Evolutionary conservation across 2,113 vertebrate genomes (phyloP).

Genomic region (Petroica traversi): DNA sequence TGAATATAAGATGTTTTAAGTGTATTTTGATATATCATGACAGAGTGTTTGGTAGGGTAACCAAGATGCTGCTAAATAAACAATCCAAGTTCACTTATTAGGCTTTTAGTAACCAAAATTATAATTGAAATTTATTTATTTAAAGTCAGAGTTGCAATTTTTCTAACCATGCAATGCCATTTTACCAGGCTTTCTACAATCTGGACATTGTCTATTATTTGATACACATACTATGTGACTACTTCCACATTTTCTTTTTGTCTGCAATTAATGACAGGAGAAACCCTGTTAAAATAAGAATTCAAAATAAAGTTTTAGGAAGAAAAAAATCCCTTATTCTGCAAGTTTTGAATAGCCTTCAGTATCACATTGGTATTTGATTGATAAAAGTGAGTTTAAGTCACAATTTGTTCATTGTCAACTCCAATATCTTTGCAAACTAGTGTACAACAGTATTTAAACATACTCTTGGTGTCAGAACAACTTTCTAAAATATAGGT

Average conservation of each 20-base stretch:
- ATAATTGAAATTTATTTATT: background rate
- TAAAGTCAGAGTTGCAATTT: background rate
- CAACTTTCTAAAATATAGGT: background rate
- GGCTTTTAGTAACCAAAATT: background rate
- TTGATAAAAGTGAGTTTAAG: background rate
- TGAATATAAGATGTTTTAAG: background rate
- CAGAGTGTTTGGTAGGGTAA: background rate
- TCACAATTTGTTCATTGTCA: background rate
- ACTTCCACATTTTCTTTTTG: background rate
- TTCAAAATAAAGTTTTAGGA: background rate
- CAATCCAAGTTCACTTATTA: background rate
- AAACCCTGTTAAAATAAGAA: background rate
- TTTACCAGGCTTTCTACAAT: background rate
- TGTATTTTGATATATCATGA: background rate
- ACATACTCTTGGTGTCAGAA: background rate
- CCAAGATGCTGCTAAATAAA: background rate
- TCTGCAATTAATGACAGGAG: background rate
- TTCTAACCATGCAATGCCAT: accelerated
- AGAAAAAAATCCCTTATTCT: background rate
- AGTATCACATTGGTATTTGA: background rate
- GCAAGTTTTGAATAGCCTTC: background rate
- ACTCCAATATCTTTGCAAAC: background rate
- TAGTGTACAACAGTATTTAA: accelerated
- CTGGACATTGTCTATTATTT: background rate
- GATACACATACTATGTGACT: background rate